Conservation (phyloP, 37 sponge, comb jelly and placozoan genomes). For the Mnemiopsis leidyi region DNA sequence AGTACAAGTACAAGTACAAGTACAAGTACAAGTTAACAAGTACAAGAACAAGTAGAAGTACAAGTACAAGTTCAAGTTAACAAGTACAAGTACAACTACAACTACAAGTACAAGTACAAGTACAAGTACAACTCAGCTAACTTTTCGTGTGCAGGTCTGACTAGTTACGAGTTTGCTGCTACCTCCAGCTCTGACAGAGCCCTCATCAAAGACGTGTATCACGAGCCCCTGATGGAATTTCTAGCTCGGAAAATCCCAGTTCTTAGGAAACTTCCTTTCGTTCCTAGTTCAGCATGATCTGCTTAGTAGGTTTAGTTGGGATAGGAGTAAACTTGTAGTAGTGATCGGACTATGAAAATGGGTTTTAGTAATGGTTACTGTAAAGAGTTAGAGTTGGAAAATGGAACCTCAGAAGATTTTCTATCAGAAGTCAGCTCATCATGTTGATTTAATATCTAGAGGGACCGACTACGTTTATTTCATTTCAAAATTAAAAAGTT, state of each 20-base stretch:
- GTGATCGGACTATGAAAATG: too few species aligned
- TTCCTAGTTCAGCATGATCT: neutral
- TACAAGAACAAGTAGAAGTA: neutral
- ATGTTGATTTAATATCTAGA: too few species aligned
- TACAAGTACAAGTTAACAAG: neutral
- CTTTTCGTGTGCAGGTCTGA: neutral
- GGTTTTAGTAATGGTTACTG: too few species aligned
- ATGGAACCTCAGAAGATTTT: too few species aligned
- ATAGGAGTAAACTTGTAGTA: too few species aligned
- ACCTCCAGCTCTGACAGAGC: neutral
- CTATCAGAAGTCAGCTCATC: too few species aligned
- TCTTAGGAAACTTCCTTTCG: constrained; percentile 19
- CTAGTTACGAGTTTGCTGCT: neutral
- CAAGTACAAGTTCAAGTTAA: neutral
- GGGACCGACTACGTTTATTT: too few species aligned
- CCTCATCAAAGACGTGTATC: neutral
- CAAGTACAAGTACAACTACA: neutral
- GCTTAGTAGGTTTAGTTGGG: too few species aligned
- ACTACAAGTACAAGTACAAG: neutral
- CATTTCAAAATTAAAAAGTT: too few species aligned
- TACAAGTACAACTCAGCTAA: neutral
- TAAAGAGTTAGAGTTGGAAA: too few species aligned
- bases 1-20: neutral
- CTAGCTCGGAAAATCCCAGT: neutral
- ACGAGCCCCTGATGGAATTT: neutral